A percentile compares a stretch with the other conserved stretches of the same genome.
phyloP scores from a whole-genome alignment of 2,797 vertebrate genomes.

The Gymnodraco acuticeps region DNA sequence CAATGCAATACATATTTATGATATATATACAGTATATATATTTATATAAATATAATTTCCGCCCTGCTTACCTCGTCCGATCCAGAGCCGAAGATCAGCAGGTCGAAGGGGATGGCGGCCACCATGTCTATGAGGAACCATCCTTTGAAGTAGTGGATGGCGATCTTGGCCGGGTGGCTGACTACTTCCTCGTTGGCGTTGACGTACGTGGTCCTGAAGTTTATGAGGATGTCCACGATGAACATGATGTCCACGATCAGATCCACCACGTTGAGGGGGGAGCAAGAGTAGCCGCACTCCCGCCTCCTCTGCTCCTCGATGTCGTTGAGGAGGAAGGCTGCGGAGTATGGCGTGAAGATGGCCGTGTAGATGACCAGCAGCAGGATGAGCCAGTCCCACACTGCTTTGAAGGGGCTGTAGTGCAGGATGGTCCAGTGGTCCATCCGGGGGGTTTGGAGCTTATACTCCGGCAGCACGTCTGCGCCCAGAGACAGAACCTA shows the following conservation, averaged over 20 bases:
- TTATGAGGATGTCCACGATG: constrained; percentile 99
- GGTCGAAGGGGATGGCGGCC: constrained; percentile 97
- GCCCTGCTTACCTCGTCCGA: constrained; percentile 93
- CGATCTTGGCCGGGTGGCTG: constrained; percentile 97
- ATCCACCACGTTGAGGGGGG: constrained; percentile 96
- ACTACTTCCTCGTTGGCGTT: constrained; percentile 98
- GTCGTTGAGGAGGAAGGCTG: constrained; percentile 98
- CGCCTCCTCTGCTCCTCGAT: constrained; percentile 93
- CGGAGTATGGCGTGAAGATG: constrained; percentile 98
- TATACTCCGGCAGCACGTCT: constrained; percentile 97
- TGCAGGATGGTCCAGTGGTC: constrained; percentile 98
- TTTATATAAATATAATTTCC: too few relatives aligned
- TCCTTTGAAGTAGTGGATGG: constrained; percentile 99
- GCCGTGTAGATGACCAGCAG: constrained; percentile 98
- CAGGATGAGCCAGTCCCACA: constrained; percentile 99
- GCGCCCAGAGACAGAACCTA: constrained; percentile 97
- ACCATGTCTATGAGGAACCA: constrained; percentile 99
- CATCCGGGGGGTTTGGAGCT: constrained; percentile 95
- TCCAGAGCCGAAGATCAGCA: constrained; percentile 98
- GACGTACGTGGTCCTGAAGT: constrained; percentile 99
- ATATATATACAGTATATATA: too few relatives aligned
- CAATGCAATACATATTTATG: too few relatives aligned
- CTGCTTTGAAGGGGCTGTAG: constrained; percentile 99
- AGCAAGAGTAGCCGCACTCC: constrained; percentile 97
- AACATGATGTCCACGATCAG: constrained; percentile 99